These are phyloP conservation scores for Drosophila meridionalis DNA, from an alignment of 2,888 invertebrate genomes.

Conservation along the genomic window DNA sequence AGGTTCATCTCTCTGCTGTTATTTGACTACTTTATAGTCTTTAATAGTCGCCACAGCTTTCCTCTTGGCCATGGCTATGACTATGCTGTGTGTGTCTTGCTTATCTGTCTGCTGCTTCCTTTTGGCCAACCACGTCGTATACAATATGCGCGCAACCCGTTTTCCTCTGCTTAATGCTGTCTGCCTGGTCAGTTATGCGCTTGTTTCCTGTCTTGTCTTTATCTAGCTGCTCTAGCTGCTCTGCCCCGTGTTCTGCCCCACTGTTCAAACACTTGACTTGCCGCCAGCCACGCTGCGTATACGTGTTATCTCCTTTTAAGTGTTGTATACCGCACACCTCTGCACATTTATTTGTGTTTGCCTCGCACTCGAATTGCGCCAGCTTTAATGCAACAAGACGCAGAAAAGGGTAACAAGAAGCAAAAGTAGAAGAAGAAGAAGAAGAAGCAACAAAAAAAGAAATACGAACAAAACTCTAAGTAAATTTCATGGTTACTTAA, in stretches of 20 bases:
- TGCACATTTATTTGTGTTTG: constrained; percentile 61
- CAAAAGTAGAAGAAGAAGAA: no score
- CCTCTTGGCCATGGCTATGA: constrained; percentile 23
- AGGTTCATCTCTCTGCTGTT: background rate
- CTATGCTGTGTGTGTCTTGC: constrained; percentile 27
- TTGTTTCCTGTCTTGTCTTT: constrained; percentile 51
- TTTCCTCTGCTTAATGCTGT: constrained; percentile 37
- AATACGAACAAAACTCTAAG: constrained; percentile 42
- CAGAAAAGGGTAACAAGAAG: constrained; percentile 6
- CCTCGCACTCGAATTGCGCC: constrained; percentile 59
- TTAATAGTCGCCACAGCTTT: constrained; percentile 1
- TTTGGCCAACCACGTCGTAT: constrained; percentile 31
- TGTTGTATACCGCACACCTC: constrained; percentile 59
- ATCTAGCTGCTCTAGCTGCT: constrained; percentile 42
- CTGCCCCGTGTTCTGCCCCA: constrained; percentile 12
- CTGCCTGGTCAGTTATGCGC: constrained; percentile 62
- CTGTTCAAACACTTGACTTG: constrained; percentile 7
- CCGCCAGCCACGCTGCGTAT: constrained; percentile 48
- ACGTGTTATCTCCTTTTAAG: constrained; percentile 62
- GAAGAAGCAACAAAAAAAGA: background rate
- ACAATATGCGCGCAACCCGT: constrained; percentile 33
- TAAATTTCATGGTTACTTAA: constrained; percentile 73
- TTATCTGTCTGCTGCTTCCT: constrained; percentile 40
- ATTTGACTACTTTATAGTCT: background rate
- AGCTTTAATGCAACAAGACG: constrained; percentile 30